These are phyloP conservation scores for Cavia porcellus DNA, from an alignment of 2,113 vertebrate species.

Conservation along the genomic window DNA sequence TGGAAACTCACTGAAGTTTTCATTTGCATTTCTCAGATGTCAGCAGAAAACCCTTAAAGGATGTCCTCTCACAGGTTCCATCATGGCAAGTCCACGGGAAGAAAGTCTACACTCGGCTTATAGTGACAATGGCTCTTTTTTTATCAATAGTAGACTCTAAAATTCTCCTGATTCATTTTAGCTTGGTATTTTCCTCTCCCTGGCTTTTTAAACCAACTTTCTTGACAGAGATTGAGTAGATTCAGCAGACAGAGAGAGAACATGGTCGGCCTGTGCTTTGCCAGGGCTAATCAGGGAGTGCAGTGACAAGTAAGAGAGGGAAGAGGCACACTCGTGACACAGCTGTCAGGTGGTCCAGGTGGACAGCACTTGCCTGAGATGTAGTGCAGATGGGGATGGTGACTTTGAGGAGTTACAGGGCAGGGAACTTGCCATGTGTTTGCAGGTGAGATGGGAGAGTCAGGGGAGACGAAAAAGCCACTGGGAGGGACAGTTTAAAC, in stretches of 20 bases:
- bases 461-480: background rate
- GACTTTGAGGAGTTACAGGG: background rate
- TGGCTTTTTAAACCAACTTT: background rate
- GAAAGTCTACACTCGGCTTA: background rate
- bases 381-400: background rate
- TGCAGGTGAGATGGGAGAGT: background rate
- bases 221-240: background rate
- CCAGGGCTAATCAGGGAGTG: background rate
- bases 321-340: background rate
- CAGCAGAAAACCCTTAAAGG: background rate
- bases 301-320: background rate
- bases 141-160: background rate
- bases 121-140: background rate
- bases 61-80: background rate
- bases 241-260: background rate
- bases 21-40: background rate
- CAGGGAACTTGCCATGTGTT: background rate
- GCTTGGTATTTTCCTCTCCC: background rate
- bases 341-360: background rate
- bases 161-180: background rate
- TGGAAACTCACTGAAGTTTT: background rate
- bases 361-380: background rate
- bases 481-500: background rate
- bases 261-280: background rate
- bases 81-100: background rate